Evolutionary conservation across 2,888 invertebrate genomes (phyloP).

Genomic region (Oligia fasciuncula): DNA sequence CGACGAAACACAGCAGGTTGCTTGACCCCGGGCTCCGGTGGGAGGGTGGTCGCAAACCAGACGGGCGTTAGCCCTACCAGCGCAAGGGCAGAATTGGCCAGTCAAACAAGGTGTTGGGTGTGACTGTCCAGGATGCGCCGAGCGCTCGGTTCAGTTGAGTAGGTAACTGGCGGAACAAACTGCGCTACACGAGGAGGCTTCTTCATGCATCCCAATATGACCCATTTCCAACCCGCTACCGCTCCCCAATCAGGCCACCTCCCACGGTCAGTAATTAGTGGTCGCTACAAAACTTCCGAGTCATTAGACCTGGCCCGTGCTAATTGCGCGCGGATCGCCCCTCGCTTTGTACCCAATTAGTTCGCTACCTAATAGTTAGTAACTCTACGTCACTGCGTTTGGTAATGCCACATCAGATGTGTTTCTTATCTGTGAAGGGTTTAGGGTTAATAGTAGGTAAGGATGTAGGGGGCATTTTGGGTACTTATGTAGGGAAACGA

Average conservation of each 20-base stretch:
- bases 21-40: no score
- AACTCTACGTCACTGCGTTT: constrained; percentile 52
- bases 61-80: no score
- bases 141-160: no score
- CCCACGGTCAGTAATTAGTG: constrained; percentile 77
- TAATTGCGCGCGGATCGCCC: constrained; percentile 80
- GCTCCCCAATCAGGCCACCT: constrained; percentile 1
- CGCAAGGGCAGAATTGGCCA: no score
- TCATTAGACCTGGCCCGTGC: constrained; percentile 79
- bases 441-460: constrained; percentile 30
- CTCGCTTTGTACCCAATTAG: constrained; percentile 82
- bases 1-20: no score
- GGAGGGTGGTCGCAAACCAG: no score
- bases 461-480: neutral
- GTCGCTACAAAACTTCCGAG: constrained; percentile 79
- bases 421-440: constrained; percentile 50
- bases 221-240: constrained; percentile 19
- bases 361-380: constrained; percentile 63
- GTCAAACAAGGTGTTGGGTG: no score
- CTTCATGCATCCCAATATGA: neutral
- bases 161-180: no score
- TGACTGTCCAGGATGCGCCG: no score
- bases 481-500: neutral
- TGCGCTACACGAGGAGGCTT: no score
- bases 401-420: constrained; percentile 53